Evolutionary conservation across 2,797 vertebrate genomes (phyloP), one percentile per base, ranked within the genome.

Genomic region (Parambassis ranga): DNA sequence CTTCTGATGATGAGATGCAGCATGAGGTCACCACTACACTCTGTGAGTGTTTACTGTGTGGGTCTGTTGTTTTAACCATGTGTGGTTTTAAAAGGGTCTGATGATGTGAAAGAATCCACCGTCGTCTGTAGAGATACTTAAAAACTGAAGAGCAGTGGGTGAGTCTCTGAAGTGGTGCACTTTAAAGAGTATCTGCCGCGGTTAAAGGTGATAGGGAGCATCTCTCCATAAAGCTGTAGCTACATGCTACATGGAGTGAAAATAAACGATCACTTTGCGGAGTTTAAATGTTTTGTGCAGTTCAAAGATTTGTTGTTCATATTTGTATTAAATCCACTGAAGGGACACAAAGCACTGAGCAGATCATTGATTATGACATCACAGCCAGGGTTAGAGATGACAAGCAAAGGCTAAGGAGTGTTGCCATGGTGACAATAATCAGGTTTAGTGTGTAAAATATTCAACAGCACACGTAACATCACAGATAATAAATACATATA

Each of bases 1-100:
- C 56, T 30, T 16, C 32, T 49, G 44, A 65, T 35, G 9, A 46
- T 14, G 18, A 62, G 56, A 35, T 28, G 20, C 24, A 73, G 19
- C 22, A 26, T 44, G 38, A 49, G 52, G 53, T 60, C 48, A 46
- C 58, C 43, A 4, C 20, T 16, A 47, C 50, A 64, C 33, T 24
- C 47, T 26, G 4, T 60, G 24, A n/a, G n/a, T n/a, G 18, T 62
- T 68, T 71, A 47, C 66, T 75, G 60, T 63, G 38, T 27, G 31
- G 59, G 43, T 55, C 31, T 32, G 32, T 50, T 68, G 39, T 55
- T 44, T 43, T 11, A 28, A 55, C 43, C 55, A n/a, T 2, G 33
- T 52, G 39, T 11, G 11, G 15, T 75, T 56, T n/a, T 44, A 33
- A 60, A 66, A 2, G 6, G 18, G 58, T 69, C 60, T 48, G 59